phyloP scores from a whole-genome alignment of 2,888 invertebrate species.

The Stegana nigrithorax region DNA sequence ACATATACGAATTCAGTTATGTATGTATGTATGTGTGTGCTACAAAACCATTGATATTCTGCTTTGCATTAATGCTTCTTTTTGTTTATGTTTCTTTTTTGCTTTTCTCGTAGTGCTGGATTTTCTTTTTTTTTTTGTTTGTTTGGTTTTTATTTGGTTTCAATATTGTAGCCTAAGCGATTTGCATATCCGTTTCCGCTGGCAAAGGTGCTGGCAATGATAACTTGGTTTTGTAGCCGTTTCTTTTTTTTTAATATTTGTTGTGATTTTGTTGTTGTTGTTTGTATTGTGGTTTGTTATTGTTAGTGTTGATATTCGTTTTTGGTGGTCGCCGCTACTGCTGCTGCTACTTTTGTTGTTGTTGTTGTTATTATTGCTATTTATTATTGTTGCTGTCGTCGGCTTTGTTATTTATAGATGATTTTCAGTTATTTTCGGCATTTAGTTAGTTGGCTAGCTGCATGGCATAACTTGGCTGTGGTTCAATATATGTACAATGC shows the following conservation, averaged over 20 bases:
- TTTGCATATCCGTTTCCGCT: slow-evolving; percentile 51
- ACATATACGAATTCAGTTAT: too few species aligned
- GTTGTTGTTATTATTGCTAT: slow-evolving; percentile 21
- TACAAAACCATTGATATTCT: too few species aligned
- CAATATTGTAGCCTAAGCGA: slow-evolving; percentile 30
- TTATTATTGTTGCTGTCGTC: slow-evolving; percentile 18
- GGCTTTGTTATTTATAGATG: not conserved
- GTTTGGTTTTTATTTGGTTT: slow-evolving; percentile 14
- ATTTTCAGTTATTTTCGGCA: not conserved
- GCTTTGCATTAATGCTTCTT: too few species aligned
- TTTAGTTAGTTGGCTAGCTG: slow-evolving; percentile 6
- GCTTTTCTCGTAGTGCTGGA: not conserved
- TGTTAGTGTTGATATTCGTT: slow-evolving; percentile 20
- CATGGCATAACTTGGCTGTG: slow-evolving; percentile 9
- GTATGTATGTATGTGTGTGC: too few species aligned
- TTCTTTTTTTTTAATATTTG: slow-evolving; percentile 4
- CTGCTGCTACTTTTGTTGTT: slow-evolving; percentile 14
- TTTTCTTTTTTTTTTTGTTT: not conserved
- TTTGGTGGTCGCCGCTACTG: slow-evolving; percentile 16
- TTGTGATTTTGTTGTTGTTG: slow-evolving; percentile 22
- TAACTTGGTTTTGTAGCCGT: too few species aligned
- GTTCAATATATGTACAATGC: too few species aligned
- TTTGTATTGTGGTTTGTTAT: slow-evolving; percentile 26
- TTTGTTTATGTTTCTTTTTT: not conserved
- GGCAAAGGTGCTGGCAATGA: slow-evolving; percentile 10